A percentile compares a stretch with the other conserved stretches of the same genome.
Conservation (phyloP, 2,113 vertebrate species). For the Hyaena hyaena region DNA sequence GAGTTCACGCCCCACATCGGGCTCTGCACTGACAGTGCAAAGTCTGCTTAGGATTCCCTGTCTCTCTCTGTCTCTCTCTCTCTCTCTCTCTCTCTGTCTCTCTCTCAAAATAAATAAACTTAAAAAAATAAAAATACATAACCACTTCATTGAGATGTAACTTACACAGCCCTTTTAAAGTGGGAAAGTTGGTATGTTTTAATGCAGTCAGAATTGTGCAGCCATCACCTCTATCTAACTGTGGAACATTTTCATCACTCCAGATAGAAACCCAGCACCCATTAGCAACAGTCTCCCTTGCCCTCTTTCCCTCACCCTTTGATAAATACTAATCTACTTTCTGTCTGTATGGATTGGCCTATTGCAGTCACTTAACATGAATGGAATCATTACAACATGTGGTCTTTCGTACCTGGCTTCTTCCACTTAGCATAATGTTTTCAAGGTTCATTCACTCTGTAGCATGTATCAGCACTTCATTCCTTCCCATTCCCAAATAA, state of each 20-base stretch:
- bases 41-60: too few species aligned
- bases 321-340: background rate
- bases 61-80: too few species aligned
- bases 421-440: background rate
- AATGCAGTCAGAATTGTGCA: background rate
- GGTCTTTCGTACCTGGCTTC: background rate
- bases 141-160: background rate
- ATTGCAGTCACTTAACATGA: background rate
- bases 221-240: background rate
- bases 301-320: background rate
- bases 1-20: too few species aligned
- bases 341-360: background rate
- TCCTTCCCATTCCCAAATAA: conserved; percentile 25
- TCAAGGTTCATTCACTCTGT: background rate
- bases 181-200: background rate
- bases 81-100: too few species aligned
- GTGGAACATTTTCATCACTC: background rate
- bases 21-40: too few species aligned
- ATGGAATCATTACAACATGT: background rate
- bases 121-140: background rate
- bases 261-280: background rate
- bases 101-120: too few species aligned
- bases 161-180: conserved; percentile 1
- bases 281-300: background rate
- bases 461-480: background rate